Conservation (phyloP, 1,140 invertebrate genomes). For the Eriosoma lanigerum region DNA sequence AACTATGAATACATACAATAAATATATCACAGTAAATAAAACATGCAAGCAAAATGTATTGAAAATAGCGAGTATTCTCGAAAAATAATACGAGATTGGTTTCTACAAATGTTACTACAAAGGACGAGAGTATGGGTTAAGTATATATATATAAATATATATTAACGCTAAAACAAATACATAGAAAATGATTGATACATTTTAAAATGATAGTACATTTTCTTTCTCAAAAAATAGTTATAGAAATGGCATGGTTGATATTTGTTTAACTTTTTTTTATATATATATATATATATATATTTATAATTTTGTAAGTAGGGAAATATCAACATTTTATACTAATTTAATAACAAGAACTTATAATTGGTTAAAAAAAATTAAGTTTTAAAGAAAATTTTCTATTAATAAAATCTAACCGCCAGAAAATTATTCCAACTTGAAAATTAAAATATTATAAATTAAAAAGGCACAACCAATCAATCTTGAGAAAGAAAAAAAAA, state of each 20-base stretch:
- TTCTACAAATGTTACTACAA: slow-evolving; percentile 26
- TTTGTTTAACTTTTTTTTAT: neutral
- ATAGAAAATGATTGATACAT: slow-evolving; percentile 42
- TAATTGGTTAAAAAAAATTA: neutral
- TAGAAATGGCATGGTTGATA: neutral
- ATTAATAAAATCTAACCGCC: neutral
- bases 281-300: neutral
- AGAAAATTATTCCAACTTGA: neutral
- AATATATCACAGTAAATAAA: slow-evolving; percentile 51
- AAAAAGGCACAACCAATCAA: slow-evolving; percentile 42
- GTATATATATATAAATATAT: slow-evolving; percentile 11
- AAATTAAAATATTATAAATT: neutral
- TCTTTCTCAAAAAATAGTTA: slow-evolving; percentile 29
- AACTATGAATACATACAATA: slow-evolving; percentile 32
- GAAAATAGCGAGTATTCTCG: slow-evolving; percentile 35
- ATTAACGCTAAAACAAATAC: neutral
- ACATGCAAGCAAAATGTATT: slow-evolving; percentile 39
- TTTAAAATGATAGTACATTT: slow-evolving; percentile 28
- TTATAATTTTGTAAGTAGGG: neutral
- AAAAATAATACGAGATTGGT: slow-evolving; percentile 31
- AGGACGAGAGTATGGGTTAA: slow-evolving; percentile 18
- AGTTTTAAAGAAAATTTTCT: no score
- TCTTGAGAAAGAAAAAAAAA: slow-evolving; percentile 26
- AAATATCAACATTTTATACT: neutral
- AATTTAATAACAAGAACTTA: neutral